Evolutionary conservation across 2,113 vertebrate genomes (phyloP).

Genomic region (Burhinus oedicnemus): DNA sequence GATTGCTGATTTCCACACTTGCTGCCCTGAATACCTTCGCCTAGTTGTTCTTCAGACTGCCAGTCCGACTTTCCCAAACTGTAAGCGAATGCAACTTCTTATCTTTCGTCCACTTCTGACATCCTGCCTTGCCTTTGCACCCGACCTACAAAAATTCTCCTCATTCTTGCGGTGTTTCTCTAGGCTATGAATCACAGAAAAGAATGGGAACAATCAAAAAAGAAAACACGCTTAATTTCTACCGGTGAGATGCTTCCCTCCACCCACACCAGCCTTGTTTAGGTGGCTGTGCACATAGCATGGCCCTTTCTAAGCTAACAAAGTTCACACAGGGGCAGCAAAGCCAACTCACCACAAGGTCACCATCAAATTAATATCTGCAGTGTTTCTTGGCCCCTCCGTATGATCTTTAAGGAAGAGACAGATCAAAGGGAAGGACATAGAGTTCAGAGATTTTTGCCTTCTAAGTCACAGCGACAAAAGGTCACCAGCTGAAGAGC

Average conservation of each 20-base stretch:
- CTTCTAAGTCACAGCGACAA: not conserved
- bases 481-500: not conserved
- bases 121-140: conserved; percentile 8
- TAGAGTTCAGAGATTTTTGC: rapidly evolving
- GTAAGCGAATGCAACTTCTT: not conserved
- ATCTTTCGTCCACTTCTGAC: not conserved
- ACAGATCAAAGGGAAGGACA: not conserved
- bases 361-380: not conserved
- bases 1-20: not conserved
- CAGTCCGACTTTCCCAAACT: not conserved
- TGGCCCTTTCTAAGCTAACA: not conserved
- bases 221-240: not conserved
- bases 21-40: not conserved
- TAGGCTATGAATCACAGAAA: not conserved
- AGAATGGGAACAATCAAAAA: conserved; percentile 45
- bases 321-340: not conserved
- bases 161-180: conserved; percentile 33
- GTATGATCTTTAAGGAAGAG: not conserved
- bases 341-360: not conserved
- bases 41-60: not conserved
- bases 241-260: not conserved
- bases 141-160: not conserved
- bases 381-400: not conserved
- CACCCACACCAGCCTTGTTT: not conserved
- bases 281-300: not conserved